Percentiles rank a stretch among this genome's conserved stretches.
These are phyloP conservation scores for Quadriops clusia DNA, from an alignment of 2,888 invertebrate genomes.

Conservation along the genomic window DNA sequence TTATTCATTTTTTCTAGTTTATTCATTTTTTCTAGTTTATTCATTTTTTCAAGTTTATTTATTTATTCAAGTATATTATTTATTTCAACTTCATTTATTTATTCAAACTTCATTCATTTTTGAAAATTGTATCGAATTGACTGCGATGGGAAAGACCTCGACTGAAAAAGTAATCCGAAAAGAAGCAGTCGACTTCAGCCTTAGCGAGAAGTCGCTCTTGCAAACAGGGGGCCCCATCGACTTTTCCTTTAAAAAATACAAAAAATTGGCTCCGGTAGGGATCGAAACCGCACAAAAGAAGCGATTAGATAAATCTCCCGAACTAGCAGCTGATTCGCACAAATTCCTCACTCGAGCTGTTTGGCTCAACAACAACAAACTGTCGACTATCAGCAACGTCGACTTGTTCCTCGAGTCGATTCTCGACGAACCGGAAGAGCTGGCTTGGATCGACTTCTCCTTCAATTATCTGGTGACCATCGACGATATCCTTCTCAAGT, in stretches of 20 bases:
- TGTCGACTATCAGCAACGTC: conserved; percentile 32
- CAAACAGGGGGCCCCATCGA: too few relatives aligned
- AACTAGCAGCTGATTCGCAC: conserved; percentile 27
- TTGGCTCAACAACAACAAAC: conserved; percentile 41
- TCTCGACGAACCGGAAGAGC: conserved; percentile 33
- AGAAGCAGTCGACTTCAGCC: conserved; percentile 1
- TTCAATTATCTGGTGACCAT: conserved; percentile 37
- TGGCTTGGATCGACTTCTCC: conserved; percentile 44
- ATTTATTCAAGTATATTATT: too few relatives aligned
- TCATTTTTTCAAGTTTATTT: too few relatives aligned
- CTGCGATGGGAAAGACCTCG: too few relatives aligned
- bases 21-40: too few relatives aligned
- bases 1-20: too few relatives aligned
- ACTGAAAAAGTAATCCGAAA: too few relatives aligned
- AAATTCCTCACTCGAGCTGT: conserved; percentile 38
- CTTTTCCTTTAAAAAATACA: conserved; percentile 14
- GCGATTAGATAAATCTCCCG: conserved; percentile 33
- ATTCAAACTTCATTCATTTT: too few relatives aligned
- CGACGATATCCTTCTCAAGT: conserved; percentile 18
- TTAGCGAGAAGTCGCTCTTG: conserved; percentile 5
- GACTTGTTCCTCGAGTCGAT: conserved; percentile 30
- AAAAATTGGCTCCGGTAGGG: conserved; percentile 21
- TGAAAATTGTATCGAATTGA: too few relatives aligned
- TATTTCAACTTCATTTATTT: too few relatives aligned
- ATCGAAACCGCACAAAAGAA: conserved; percentile 30